phyloP scores from a whole-genome alignment of 1,140 invertebrate genomes.

The Luehdorfia chinensis region DNA sequence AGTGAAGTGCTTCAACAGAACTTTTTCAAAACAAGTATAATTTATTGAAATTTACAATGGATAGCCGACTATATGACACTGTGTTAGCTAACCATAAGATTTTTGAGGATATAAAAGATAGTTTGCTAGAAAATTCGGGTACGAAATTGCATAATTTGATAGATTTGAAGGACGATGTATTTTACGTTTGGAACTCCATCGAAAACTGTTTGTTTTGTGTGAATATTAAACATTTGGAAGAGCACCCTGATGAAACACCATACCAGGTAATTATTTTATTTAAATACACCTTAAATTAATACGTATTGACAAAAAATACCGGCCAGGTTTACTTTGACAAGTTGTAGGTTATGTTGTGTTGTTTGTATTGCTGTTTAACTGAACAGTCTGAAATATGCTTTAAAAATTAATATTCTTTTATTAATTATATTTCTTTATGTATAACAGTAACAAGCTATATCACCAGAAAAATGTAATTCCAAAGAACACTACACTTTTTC shows the following conservation, averaged over 20 bases:
- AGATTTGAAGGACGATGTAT: slow-evolving; percentile 80
- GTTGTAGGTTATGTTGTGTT: slow-evolving; percentile 34
- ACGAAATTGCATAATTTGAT: slow-evolving; percentile 81
- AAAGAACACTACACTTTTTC: too few relatives aligned
- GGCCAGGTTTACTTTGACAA: not conserved
- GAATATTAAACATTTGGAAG: slow-evolving; percentile 78
- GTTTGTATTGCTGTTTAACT: too few relatives aligned
- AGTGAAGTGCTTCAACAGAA: slow-evolving; percentile 25
- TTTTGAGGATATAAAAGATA: slow-evolving; percentile 78
- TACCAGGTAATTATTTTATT: slow-evolving; percentile 77
- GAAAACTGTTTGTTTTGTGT: slow-evolving; percentile 80
- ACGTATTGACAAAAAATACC: not conserved
- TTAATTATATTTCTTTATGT: too few relatives aligned
- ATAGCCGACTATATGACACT: slow-evolving; percentile 75
- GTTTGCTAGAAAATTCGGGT: slow-evolving; percentile 70
- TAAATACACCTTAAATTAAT: too few relatives aligned
- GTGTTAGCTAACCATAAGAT: slow-evolving; percentile 78
- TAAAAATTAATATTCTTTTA: too few relatives aligned
- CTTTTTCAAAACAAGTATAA: slow-evolving; percentile 28
- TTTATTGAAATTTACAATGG: slow-evolving; percentile 60
- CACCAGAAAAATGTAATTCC: too few relatives aligned
- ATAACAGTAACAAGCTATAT: too few relatives aligned
- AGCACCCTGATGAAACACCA: slow-evolving; percentile 68
- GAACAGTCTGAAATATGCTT: too few relatives aligned
- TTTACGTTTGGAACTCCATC: slow-evolving; percentile 81